Evolutionary conservation across 2,888 invertebrate genomes (phyloP).

Genomic region (Stratiomys singularior): DNA sequence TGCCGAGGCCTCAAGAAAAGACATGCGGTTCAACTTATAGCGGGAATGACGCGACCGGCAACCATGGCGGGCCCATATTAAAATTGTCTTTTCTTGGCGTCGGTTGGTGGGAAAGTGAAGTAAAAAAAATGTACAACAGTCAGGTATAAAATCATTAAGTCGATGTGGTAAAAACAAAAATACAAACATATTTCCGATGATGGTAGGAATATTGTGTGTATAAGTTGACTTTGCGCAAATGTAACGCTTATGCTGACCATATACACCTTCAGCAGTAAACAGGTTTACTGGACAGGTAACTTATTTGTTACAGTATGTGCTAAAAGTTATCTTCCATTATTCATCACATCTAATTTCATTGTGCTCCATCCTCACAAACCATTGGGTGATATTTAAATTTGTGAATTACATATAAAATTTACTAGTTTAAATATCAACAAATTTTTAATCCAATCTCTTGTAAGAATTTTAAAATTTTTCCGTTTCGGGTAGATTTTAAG

Average conservation of each 20-base stretch:
- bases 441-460: no score
- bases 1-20: neutral
- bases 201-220: neutral
- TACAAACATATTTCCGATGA: neutral
- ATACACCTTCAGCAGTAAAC: conserved; percentile 23
- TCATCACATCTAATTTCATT: no score
- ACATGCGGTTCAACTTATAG: neutral
- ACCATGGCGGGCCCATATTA: neutral
- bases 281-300: conserved; percentile 42
- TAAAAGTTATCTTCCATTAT: neutral
- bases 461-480: no score
- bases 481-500: no score
- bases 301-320: neutral
- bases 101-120: conserved; percentile 15
- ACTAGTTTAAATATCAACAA: no score
- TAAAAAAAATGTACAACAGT: neutral
- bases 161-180: conserved; percentile 5
- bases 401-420: no score
- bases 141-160: conserved; percentile 17
- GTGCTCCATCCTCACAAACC: no score
- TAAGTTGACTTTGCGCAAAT: conserved; percentile 25
- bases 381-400: no score
- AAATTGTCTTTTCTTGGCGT: neutral
- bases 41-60: neutral
- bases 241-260: conserved; percentile 1